These are phyloP conservation scores for Crossocerus cetratus DNA, from an alignment of 2,888 invertebrate genomes.

Conservation along the genomic window DNA sequence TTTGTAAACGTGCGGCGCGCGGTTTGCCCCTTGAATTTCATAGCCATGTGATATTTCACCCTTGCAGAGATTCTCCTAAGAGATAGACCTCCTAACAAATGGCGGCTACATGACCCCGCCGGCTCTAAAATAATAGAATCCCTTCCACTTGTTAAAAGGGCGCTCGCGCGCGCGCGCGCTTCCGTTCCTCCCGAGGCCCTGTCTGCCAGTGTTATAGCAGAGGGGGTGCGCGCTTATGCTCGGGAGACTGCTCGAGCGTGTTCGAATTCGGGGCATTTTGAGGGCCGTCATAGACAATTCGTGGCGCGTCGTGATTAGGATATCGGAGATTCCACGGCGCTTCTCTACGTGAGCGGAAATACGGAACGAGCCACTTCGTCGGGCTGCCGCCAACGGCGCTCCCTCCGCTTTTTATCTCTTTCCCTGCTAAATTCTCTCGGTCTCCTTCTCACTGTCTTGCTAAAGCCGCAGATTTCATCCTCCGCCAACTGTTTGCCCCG, in stretches of 20 bases:
- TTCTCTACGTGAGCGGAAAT: slow-evolving; percentile 6
- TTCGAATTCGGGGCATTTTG: neutral
- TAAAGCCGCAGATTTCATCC: too few species aligned
- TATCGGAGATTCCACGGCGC: slow-evolving; percentile 8
- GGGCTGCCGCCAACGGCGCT: too few species aligned
- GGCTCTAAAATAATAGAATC: slow-evolving; percentile 6
- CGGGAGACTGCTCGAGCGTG: neutral
- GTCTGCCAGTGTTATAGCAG: neutral
- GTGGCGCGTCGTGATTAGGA: slow-evolving; percentile 1
- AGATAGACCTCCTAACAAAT: slow-evolving; percentile 7
- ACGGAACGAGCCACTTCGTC: slow-evolving; percentile 2
- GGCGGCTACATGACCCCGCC: slow-evolving; percentile 1
- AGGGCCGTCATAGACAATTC: neutral
- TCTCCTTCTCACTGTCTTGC: too few species aligned
- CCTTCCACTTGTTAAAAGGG: neutral
- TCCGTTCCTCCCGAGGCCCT: too few species aligned
- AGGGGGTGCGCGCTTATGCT: neutral
- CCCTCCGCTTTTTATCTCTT: too few species aligned
- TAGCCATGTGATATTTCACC: slow-evolving; percentile 8
- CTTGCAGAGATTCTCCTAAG: slow-evolving; percentile 2
- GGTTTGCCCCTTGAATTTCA: slow-evolving; percentile 4
- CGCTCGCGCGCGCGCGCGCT: too few species aligned
- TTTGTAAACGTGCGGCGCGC: neutral
- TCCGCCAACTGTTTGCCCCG: too few species aligned
- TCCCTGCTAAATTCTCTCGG: too few species aligned